Percentiles rank a stretch among this genome's conserved stretches.
These are phyloP conservation scores for Lamellibrachia columna DNA, from an alignment of 2,888 invertebrate genomes.

Conservation along the genomic window DNA sequence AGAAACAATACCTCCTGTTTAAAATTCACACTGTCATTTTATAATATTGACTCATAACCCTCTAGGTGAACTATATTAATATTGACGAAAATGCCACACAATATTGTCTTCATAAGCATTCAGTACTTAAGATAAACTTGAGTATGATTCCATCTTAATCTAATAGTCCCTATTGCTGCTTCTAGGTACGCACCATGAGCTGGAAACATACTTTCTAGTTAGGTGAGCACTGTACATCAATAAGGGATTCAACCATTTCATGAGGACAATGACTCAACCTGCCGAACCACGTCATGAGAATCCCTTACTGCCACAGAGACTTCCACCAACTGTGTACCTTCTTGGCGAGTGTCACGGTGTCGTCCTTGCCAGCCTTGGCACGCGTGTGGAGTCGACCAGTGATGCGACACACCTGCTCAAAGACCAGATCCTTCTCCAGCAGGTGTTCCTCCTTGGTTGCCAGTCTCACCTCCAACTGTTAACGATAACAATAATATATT, in stretches of 20 bases:
- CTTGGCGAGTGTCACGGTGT: slow-evolving; percentile 63
- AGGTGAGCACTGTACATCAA: too few species aligned
- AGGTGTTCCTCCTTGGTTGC: slow-evolving; percentile 63
- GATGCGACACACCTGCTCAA: slow-evolving; percentile 62
- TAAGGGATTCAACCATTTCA: background rate
- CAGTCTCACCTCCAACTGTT: slow-evolving; percentile 61
- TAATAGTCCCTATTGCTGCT: background rate
- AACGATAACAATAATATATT: background rate
- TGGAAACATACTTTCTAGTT: background rate
- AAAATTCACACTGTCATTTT: too few species aligned
- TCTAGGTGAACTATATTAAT: too few species aligned
- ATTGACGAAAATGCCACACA: too few species aligned
- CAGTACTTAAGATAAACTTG: background rate
- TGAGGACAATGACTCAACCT: background rate
- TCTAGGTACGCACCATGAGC: background rate
- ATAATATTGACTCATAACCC: too few species aligned
- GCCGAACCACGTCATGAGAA: too few species aligned
- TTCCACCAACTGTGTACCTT: slow-evolving; percentile 48
- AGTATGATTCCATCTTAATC: background rate
- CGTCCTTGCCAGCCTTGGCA: slow-evolving; percentile 61
- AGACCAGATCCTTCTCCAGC: slow-evolving; percentile 64
- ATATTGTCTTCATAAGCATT: background rate
- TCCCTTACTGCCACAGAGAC: background rate
- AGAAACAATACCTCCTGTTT: too few species aligned
- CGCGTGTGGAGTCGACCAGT: slow-evolving; percentile 57